Evolutionary conservation across 2,888 invertebrate species (phyloP), one percentile per base, ranked within the genome.

Genomic region (Lathronympha strigana): DNA sequence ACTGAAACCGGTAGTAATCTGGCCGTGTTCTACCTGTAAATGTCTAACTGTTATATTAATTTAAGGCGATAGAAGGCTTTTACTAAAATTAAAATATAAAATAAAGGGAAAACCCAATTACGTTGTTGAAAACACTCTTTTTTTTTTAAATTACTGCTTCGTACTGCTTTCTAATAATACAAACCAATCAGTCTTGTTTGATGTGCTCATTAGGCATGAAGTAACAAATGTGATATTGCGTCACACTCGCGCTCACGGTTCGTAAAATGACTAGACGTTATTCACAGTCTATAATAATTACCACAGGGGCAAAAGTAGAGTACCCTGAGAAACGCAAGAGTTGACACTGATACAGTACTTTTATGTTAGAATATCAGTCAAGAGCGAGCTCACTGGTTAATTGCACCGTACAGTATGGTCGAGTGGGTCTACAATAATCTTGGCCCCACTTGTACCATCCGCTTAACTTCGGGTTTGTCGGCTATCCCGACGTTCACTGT

Each of bases 201-300:
- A 15, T 21, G n/a, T 33, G 51, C 33, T 58, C 51, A 38, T 43
- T 51, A 11, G 13, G 19, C 23, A 58, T 63, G 51, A 58, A 63
- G 63, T 49, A 50, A 49, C 38, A 36, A 54, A 58, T 63, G 49
- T 49, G 38, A 40, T 31, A 53, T 61, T 55, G 54, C 61, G 25
- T 61, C 50, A 50, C 21, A 17, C 17, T n/a, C 36, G 31, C 49
- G 55, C n/a, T 50, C 61, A 55, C 45, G 19, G 40, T 38, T 54
- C 53, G 47, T 60, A 47, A 63, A 67, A 63, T 58, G 53, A 54
- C 33, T 23, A 33, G 54, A 11, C 49, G 19, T 54, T 45, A 38
- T 64, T 64, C 51, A 28, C 60, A 47, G 45, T 13, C 60, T 45
- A 60, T 53, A 60, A 53, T 53, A 60, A 60, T 60, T 53, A 60